Evolutionary conservation across 2,797 vertebrate species (phyloP), one percentile per base, ranked within the genome.

Genomic region (Sebastiscus tertius): DNA sequence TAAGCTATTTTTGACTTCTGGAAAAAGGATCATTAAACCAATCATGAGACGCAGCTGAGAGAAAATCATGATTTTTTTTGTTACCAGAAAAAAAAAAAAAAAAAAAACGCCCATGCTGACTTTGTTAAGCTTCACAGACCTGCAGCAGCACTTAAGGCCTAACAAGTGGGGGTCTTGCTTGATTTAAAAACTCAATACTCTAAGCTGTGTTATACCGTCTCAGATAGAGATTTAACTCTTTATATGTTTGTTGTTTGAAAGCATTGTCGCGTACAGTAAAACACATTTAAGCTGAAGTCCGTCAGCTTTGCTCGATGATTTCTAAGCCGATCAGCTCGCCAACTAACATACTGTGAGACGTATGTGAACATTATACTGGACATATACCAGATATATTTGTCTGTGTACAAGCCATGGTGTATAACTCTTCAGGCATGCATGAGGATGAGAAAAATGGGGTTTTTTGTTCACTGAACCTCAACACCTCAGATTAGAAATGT

Each of bases 1-100:
- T 94, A 95, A 88, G 89, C 87, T 90, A 90, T 90, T 94, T 93
- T 92, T 91, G 89, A 92, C 85, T 82, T 87, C 77, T 80, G 86
- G 77, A 83, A 82, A 83, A 87, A 86, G 80, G 55, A 84, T 86
- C 78, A 67, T 80, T 29, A 26, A 76, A 76, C 52, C 58, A 33
- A 60, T 78, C 79, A 60, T 49, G 64, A 54, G 52, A 71, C n/a
- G 13, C 79, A 68, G 81, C 80, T 72, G 77, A 91, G 65, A 75
- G 76, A 79, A 82, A 82, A 84, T 71, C 83, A 64, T 75, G 65
- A 78, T 87, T 91, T 87, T 85, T 16, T 42, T 42, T 42, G 54
- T 83, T 83, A 81, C 62, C 68, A 81, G 69, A 79, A 59, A 14
- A 22, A 63, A 65, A 54, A 14, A 22, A 63, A 65, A 54, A 65